Conservation (phyloP, 1,140 invertebrate species). For the Calliopsis andreniformis region DNA sequence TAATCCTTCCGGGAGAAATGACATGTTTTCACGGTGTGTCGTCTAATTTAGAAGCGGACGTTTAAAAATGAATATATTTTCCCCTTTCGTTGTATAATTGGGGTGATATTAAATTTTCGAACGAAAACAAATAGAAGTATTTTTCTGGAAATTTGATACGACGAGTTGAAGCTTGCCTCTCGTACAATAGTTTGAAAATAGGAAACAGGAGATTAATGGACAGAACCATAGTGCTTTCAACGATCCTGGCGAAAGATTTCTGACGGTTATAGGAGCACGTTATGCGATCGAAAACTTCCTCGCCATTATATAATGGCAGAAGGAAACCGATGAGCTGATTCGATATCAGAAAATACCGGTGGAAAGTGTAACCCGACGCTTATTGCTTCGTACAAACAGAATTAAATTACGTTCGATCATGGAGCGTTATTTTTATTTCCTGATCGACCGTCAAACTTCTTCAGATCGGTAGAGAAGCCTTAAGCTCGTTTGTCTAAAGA, state of each 20-base stretch:
- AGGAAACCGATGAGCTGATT: background rate
- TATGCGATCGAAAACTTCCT: background rate
- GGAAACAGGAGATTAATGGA: background rate
- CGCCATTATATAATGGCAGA: slow-evolving; percentile 28
- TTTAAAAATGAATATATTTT: too few species aligned
- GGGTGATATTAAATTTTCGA: too few species aligned
- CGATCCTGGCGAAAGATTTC: background rate
- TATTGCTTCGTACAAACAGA: slow-evolving; percentile 42
- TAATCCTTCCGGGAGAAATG: too few species aligned
- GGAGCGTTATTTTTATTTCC: slow-evolving; percentile 25
- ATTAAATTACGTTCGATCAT: slow-evolving; percentile 47
- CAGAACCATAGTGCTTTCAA: background rate
- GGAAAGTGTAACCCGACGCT: slow-evolving; percentile 36
- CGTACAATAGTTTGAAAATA: slow-evolving; percentile 6
- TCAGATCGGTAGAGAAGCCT: slow-evolving; percentile 9
- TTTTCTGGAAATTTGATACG: too few species aligned
- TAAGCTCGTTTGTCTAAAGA: slow-evolving; percentile 17
- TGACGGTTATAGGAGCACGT: background rate
- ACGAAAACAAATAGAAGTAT: too few species aligned
- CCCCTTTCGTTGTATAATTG: too few species aligned
- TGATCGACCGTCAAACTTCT: slow-evolving; percentile 31
- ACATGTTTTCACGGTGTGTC: too few species aligned
- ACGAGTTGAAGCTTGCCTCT: too few species aligned
- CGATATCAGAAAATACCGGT: slow-evolving; percentile 9
- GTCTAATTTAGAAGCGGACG: too few species aligned